Evolutionary conservation across 2,888 invertebrate species (phyloP).

Genomic region (Campoletis raptor): DNA sequence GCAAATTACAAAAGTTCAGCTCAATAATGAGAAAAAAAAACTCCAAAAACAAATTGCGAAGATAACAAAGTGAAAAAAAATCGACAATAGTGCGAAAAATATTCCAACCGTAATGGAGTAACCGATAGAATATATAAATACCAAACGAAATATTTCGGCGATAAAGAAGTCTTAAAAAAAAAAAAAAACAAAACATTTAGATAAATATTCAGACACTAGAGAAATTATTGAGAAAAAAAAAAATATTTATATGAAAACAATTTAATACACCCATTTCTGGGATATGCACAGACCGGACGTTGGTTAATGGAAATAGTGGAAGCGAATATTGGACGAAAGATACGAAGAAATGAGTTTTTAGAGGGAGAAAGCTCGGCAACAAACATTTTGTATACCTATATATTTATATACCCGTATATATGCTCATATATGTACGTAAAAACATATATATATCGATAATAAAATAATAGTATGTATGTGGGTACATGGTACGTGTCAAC

Average conservation of each 20-base stretch:
- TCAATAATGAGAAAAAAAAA: neutral
- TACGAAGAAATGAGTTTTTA: conserved; percentile 33
- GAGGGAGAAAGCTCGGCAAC: conserved; percentile 3
- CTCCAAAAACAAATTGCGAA: neutral
- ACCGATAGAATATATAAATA: neutral
- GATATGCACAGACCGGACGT: conserved; percentile 23
- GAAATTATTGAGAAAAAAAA: neutral
- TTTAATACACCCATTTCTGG: neutral
- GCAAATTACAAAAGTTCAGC: neutral
- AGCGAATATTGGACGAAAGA: conserved; percentile 22
- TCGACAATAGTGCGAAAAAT: neutral
- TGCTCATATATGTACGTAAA: neutral
- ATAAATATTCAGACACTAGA: neutral
- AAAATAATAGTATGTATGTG: conserved; percentile 27
- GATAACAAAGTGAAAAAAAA: neutral
- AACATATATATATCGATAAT: conserved; percentile 5
- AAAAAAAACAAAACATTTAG: neutral
- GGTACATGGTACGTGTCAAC: conserved; percentile 39
- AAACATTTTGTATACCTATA: neutral
- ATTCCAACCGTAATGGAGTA: neutral
- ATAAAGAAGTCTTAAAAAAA: neutral
- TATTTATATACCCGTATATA: neutral
- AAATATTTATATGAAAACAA: neutral
- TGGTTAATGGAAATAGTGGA: conserved; percentile 30
- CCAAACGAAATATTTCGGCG: neutral